Percentiles rank a stretch among this genome's conserved stretches.
Conservation (phyloP, 1,140 invertebrate species). For the Habropoda laboriosa region DNA sequence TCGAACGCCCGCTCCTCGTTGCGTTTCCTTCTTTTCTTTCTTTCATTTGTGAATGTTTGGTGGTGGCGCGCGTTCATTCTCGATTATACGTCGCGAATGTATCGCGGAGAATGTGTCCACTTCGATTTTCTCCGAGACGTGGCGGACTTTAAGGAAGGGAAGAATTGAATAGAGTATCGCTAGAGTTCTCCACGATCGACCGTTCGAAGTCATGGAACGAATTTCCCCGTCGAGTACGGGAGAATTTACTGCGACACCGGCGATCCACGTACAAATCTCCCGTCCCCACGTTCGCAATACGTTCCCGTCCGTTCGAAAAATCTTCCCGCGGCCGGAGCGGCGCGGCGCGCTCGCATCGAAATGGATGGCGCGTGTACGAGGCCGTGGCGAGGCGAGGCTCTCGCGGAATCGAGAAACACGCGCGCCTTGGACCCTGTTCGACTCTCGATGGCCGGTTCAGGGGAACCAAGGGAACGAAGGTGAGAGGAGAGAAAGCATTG, state of each 20-base stretch:
- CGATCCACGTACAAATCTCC: conserved; percentile 31
- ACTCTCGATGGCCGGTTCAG: too few relatives aligned
- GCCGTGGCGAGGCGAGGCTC: conserved; percentile 3
- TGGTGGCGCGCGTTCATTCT: neutral
- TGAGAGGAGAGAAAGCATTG: neutral
- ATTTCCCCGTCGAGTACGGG: neutral
- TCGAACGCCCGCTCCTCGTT: neutral
- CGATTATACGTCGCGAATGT: neutral
- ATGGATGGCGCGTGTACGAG: conserved; percentile 51
- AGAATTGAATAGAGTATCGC: too few relatives aligned
- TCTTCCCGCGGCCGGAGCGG: too few relatives aligned
- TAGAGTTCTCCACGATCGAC: neutral
- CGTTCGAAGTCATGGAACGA: neutral
- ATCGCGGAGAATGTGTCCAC: neutral
- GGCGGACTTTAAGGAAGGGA: too few relatives aligned
- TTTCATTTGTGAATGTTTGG: too few relatives aligned
- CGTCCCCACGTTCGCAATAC: conserved; percentile 25
- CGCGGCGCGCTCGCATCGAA: conserved; percentile 30
- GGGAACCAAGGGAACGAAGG: neutral
- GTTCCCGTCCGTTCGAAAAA: conserved; percentile 35
- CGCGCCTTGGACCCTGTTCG: neutral
- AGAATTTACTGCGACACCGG: conserved; percentile 45
- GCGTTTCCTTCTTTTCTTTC: neutral
- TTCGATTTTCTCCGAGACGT: too few relatives aligned
- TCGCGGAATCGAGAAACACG: conserved; percentile 51